phyloP scores from a whole-genome alignment of 2,888 invertebrate genomes.

The Drosophila paramelanica region DNA sequence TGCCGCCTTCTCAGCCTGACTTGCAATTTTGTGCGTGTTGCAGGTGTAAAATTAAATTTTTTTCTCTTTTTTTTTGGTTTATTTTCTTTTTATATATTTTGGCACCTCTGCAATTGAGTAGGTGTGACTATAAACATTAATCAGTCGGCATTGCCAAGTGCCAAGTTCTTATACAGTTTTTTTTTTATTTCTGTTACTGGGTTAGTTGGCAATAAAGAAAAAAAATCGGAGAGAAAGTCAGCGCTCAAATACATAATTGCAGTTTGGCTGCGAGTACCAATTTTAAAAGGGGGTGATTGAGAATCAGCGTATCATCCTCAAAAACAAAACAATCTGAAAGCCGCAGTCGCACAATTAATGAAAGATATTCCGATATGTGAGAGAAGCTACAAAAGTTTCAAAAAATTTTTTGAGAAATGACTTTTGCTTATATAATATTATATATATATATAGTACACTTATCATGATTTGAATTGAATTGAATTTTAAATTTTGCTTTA shows the following conservation, averaged over 20 bases:
- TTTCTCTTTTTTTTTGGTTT: slow-evolving; percentile 8
- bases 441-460: slow-evolving; percentile 1
- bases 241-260: slow-evolving; percentile 39
- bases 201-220: slow-evolving; percentile 47
- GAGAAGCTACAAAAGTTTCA: background rate
- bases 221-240: slow-evolving; percentile 37
- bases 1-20: slow-evolving; percentile 53
- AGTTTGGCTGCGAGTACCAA: slow-evolving; percentile 36
- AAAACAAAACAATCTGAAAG: slow-evolving; percentile 28
- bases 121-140: slow-evolving; percentile 77
- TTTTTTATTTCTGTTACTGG: slow-evolving; percentile 41
- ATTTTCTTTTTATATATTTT: slow-evolving; percentile 46
- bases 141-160: slow-evolving; percentile 52
- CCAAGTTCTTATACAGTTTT: slow-evolving; percentile 5
- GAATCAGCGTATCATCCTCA: slow-evolving; percentile 28
- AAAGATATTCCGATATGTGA: slow-evolving; percentile 30
- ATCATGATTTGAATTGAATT: slow-evolving; percentile 4
- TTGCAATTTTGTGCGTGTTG: slow-evolving; percentile 68
- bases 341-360: slow-evolving; percentile 34
- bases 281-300: slow-evolving; percentile 41
- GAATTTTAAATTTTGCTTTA: no score
- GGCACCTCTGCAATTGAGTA: slow-evolving; percentile 69
- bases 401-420: background rate
- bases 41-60: slow-evolving; percentile 68
- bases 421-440: background rate